Evolutionary conservation across 64 coral and sea anemone genomes (phyloP), one percentile per base, ranked within the genome.

Genomic region (Stichodactyla helianthus): DNA sequence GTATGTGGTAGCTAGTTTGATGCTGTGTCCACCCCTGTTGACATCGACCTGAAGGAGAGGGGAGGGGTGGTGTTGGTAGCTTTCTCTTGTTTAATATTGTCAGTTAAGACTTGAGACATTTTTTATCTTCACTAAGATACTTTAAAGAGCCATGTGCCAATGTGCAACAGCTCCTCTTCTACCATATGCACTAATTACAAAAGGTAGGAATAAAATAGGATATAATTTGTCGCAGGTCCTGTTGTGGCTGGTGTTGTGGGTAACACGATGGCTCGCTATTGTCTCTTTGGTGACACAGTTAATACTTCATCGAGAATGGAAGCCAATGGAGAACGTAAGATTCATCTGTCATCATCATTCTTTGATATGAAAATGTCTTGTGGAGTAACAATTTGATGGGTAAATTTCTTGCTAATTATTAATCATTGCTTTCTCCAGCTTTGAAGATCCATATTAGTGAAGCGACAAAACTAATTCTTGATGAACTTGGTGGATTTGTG

Each of bases 281-380:
- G 97, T 79, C 56, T 99, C 52, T 99, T 99, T 84, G 97, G 97
- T 65, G 97, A 99, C 62, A 95, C 97, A 17, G 97, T 99, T 2
- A 99, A 99, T 22, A 99, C 93, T 44, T 87, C 97, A 4, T 99
- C 97, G 10, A 90, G 97, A 86, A 86, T 99, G 90, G 97, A 99
- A 51, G 94, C 97, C 0, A 89, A 85, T 23, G 97, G 97, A 58
- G 97, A 99, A 79, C 67, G 97, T 99, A 67, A 89, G 88, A 53
- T 50, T 62, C 9, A 62, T 62, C 59, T 17, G 19, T 17, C 59
- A 70, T 7, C 10, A 7, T 70, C 22, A 70, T 22, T 9, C 65
- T 71, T 44, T 44, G 35, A 44, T 44, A 44, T 44, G 35, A 0
- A 44, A 44, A 44, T 1, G 35, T 44, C 35, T 44, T 44, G 35